phyloP scores from a whole-genome alignment of 2,888 invertebrate genomes.

The Phorcus lineatus region DNA sequence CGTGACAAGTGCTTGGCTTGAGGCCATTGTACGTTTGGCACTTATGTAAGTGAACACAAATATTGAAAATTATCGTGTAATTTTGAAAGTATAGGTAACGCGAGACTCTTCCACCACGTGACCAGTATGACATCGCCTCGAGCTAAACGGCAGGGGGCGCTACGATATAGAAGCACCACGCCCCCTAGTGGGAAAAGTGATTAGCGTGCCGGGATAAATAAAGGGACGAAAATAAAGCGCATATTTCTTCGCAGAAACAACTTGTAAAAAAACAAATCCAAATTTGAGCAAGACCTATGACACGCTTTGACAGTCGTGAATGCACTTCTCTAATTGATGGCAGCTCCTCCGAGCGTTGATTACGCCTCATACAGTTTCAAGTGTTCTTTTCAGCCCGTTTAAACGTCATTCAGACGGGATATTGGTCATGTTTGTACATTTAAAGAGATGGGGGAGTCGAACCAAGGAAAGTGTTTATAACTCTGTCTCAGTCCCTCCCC shows the following conservation, averaged over 20 bases:
- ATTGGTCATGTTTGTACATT: slow-evolving; percentile 2
- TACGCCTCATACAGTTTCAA: neutral
- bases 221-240: neutral
- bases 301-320: slow-evolving; percentile 2
- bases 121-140: neutral
- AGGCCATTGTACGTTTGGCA: neutral
- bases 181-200: neutral
- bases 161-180: neutral
- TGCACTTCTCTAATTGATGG: neutral
- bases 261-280: slow-evolving; percentile 4
- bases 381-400: neutral
- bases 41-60: slow-evolving; percentile 11
- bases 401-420: neutral
- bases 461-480: neutral
- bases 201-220: neutral
- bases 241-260: neutral
- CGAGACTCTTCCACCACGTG: neutral
- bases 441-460: neutral
- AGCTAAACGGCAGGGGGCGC: neutral
- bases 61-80: slow-evolving; percentile 10
- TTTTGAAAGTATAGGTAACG: neutral
- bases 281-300: neutral
- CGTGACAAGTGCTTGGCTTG: neutral
- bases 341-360: neutral
- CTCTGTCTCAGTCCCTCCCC: neutral